Evolutionary conservation across 2,888 invertebrate species (phyloP).

Genomic region (Cabera pusaria): DNA sequence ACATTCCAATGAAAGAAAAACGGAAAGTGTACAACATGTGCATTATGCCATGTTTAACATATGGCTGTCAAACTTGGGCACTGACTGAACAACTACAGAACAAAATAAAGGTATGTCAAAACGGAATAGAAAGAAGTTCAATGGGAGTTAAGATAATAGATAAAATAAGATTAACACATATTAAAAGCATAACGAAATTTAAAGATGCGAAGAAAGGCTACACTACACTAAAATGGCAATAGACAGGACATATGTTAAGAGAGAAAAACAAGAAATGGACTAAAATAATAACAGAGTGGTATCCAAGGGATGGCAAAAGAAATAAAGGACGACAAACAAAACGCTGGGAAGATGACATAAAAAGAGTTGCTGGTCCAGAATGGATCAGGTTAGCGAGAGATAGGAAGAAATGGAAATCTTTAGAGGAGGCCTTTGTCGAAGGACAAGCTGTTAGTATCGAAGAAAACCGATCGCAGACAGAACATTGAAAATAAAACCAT

Average conservation of each 20-base stretch:
- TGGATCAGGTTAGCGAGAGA: slow-evolving; percentile 8
- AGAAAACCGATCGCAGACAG: too few relatives aligned
- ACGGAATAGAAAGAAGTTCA: slow-evolving; percentile 4
- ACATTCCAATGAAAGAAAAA: slow-evolving; percentile 13
- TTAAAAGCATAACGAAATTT: too few relatives aligned
- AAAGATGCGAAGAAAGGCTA: too few relatives aligned
- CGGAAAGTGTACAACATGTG: slow-evolving; percentile 17
- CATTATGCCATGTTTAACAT: slow-evolving; percentile 16
- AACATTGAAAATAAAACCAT: too few relatives aligned
- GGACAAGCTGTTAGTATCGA: slow-evolving; percentile 13
- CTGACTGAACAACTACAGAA: slow-evolving; percentile 6
- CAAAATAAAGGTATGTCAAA: slow-evolving; percentile 6
- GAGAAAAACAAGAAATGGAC: too few relatives aligned
- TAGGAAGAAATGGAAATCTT: slow-evolving; percentile 10
- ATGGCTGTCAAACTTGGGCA: slow-evolving; percentile 19
- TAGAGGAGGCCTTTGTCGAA: slow-evolving; percentile 18
- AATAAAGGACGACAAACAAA: neutral
- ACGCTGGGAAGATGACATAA: too few relatives aligned
- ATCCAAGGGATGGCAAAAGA: neutral
- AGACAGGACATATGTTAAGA: too few relatives aligned
- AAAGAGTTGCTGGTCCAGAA: neutral
- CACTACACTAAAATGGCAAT: too few relatives aligned
- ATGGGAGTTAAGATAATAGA: slow-evolving; percentile 1
- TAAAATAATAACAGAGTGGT: too few relatives aligned
- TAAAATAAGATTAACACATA: neutral